Percentiles rank a stretch among this genome's conserved stretches.
Evolutionary conservation across 2,888 invertebrate genomes (phyloP).

Genomic region (Apamea sordens): DNA sequence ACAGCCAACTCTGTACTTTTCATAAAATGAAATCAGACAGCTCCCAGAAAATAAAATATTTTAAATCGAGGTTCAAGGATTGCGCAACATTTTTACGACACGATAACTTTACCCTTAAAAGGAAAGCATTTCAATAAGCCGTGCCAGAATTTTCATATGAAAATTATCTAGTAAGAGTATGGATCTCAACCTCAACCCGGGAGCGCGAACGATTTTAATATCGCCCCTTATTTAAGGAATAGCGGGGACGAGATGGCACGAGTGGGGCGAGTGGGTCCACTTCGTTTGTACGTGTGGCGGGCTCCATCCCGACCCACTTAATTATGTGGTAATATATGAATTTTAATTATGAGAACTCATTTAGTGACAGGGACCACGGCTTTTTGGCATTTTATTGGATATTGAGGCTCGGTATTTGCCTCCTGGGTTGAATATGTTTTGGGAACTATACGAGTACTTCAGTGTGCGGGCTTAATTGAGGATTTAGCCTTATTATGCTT

Average conservation of each 20-base stretch:
- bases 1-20: neutral
- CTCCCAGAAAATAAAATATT: conserved; percentile 15
- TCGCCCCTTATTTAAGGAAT: conserved; percentile 65
- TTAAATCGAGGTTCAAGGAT: neutral
- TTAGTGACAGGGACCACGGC: conserved; percentile 17
- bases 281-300: conserved; percentile 32
- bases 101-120: conserved; percentile 16
- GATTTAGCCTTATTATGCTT: neutral
- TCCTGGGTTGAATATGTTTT: conserved; percentile 15
- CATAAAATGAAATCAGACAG: neutral
- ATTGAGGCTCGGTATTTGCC: conserved; percentile 21
- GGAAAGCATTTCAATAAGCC: conserved; percentile 21
- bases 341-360: conserved; percentile 60
- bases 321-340: conserved; percentile 64
- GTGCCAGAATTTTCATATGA: conserved; percentile 52
- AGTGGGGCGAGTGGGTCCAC: conserved; percentile 22
- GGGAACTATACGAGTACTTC: neutral
- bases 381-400: conserved; percentile 42
- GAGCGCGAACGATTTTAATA: conserved; percentile 62
- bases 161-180: conserved; percentile 29
- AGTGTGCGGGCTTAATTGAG: neutral
- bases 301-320: conserved; percentile 37
- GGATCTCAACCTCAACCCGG: conserved; percentile 19
- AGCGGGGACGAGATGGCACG: conserved; percentile 39
- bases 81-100: conserved; percentile 10